Evolutionary conservation across 2,888 invertebrate species (phyloP), one percentile per base, ranked within the genome.

Genomic region (Drosophila hamatofila): DNA sequence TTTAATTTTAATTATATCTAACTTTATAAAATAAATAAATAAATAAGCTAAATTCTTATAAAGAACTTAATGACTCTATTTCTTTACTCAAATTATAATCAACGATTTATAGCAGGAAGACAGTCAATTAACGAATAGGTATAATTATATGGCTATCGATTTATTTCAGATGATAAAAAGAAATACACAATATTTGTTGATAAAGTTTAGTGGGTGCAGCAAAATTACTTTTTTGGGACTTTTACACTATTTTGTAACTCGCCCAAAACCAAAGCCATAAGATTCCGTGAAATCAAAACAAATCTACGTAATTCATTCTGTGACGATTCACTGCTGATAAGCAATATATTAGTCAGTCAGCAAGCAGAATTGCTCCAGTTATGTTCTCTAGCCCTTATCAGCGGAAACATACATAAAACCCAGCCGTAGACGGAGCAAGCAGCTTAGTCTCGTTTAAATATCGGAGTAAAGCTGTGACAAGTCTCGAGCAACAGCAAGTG

Each of bases 331-430:
- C 12, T 14, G 21, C 33, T 76, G 80, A 80, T 80, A 80, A 76
- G n/a, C n/a, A 27, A 14, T 58, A 67, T 51, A 76, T 80, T 80
- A 78, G 77, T 78, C 77, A 21, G 14, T 9, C 23, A 33, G n/a
- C 23, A 2, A 37, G 12, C 5, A 30, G 51, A 61, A 39, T 51
- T 61, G 42, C 69, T 64, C 57, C 23, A 76, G 49, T 64, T 63
- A 51, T 44, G 25, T 18, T 21, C 33, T 52, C 25, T 56, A 18
- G 55, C 46, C 30, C 68, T 77, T 78, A 78, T 80, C 81, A 80
- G 78, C 61, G 35, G 60, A 46, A 33, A 27, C 6, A 8, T 23
- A 44, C n/a, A 78, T 77, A 77, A 67, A 77, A 80, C 27, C 33
- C 39, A 30, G 42, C 35, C 30, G 63, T 37, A 46, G 30, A 5